phyloP scores from a whole-genome alignment of 2,113 vertebrate species.

The Eidolon helvum region DNA sequence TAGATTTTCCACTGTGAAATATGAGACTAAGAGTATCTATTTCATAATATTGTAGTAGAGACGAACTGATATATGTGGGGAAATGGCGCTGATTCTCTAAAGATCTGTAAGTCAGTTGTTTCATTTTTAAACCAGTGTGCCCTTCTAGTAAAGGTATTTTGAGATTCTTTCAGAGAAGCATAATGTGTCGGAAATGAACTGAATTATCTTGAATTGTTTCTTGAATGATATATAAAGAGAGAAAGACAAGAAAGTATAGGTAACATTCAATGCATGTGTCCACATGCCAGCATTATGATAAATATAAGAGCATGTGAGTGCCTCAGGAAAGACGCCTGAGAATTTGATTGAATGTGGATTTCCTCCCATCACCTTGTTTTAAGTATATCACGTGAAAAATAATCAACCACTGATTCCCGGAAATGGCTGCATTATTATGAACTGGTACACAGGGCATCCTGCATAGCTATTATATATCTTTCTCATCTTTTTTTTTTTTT shows the following conservation, averaged over 20 bases:
- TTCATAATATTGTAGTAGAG: not conserved
- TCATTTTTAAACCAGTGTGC: not conserved
- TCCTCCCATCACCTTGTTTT: not conserved
- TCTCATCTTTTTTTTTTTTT: slow-evolving; percentile 64
- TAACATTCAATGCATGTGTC: not conserved
- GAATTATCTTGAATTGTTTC: not conserved
- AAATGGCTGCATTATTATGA: slow-evolving; percentile 57
- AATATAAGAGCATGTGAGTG: not conserved
- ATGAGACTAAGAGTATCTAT: not conserved
- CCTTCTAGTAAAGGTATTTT: not conserved
- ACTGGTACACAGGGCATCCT: slow-evolving; percentile 24
- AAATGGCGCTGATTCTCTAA: not conserved
- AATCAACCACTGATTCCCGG: slow-evolving; percentile 59
- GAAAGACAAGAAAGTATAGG: not conserved
- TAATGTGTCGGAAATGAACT: not conserved
- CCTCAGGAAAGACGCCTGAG: not conserved
- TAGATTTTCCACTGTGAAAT: not conserved
- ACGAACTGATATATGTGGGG: not conserved
- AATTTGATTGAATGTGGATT: not conserved
- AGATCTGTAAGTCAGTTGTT: not conserved
- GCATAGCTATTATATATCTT: slow-evolving; percentile 58
- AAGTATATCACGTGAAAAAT: slow-evolving; percentile 56
- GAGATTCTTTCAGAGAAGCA: not conserved
- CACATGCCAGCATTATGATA: not conserved
- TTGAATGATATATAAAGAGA: not conserved